phyloP scores from a whole-genome alignment of 1,140 invertebrate genomes.

The Polyergus mexicanus region DNA sequence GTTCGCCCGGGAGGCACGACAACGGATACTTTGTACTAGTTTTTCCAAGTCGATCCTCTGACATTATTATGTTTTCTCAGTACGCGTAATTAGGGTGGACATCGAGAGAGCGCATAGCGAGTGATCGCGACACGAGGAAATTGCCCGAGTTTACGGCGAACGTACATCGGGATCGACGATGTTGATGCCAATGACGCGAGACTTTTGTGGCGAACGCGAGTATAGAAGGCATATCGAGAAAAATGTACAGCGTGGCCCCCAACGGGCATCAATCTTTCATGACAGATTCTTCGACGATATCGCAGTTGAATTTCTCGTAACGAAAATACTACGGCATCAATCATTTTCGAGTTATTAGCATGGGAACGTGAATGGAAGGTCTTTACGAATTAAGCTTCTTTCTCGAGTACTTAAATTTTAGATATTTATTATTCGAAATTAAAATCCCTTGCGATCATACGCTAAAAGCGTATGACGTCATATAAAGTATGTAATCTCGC shows the following conservation, averaged over 20 bases:
- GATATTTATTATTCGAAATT: background rate
- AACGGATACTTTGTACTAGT: conserved; percentile 79
- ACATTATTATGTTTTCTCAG: conserved; percentile 79
- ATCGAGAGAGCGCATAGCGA: conserved; percentile 68
- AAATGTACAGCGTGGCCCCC: background rate
- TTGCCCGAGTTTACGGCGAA: conserved; percentile 54
- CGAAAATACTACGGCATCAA: conserved; percentile 36
- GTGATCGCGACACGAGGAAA: conserved; percentile 62
- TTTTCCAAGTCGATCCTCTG: conserved; percentile 71
- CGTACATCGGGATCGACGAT: conserved; percentile 24
- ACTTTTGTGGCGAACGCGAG: conserved; percentile 22
- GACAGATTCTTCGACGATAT: conserved; percentile 43
- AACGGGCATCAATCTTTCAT: conserved; percentile 47
- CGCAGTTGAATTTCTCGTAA: conserved; percentile 34
- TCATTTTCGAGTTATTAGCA: conserved; percentile 49
- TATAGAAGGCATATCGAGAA: conserved; percentile 13
- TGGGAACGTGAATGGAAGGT: background rate
- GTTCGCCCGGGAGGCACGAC: conserved; percentile 49
- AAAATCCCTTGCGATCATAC: too few species aligned
- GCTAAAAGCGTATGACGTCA: background rate
- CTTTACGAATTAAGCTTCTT: background rate
- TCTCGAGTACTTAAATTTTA: background rate
- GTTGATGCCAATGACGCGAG: conserved; percentile 20
- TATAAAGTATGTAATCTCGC: background rate
- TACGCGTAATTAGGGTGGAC: conserved; percentile 78